Conservation (phyloP, 2,113 vertebrate genomes). For the Sylvietta virens region DNA sequence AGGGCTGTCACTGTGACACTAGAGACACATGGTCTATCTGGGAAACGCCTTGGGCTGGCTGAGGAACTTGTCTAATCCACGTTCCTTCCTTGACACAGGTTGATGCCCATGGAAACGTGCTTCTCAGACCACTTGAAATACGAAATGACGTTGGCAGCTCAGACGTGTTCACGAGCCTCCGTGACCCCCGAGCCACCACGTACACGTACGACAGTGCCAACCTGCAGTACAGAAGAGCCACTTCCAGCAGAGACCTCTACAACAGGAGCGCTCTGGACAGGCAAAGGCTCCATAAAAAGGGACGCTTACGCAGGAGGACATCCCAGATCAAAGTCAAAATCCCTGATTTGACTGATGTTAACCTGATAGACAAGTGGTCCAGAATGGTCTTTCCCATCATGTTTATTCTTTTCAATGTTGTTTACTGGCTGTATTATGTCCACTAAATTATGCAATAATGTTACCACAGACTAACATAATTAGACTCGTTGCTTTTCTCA, state of each 20-base stretch:
- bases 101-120: conserved; percentile 85
- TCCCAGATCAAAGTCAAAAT: conserved; percentile 96
- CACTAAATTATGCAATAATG: conserved; percentile 72
- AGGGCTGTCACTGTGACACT: neutral
- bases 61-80: conserved; percentile 18
- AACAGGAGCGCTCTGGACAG: conserved; percentile 77
- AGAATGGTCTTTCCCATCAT: conserved; percentile 90
- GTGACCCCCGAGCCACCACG: conserved; percentile 75
- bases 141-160: conserved; percentile 77
- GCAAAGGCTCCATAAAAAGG: conserved; percentile 79
- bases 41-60: neutral
- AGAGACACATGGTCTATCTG: neutral
- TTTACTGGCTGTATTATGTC: conserved; percentile 96
- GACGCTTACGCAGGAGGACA: conserved; percentile 79
- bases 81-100: conserved; percentile 73
- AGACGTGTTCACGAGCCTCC: conserved; percentile 72
- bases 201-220: conserved; percentile 82
- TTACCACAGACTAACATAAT: neutral
- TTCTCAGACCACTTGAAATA: conserved; percentile 82
- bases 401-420: conserved; percentile 92
- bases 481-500: conserved; percentile 46
- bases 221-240: conserved; percentile 86
- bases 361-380: conserved; percentile 96
- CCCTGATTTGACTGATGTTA: conserved; percentile 92
- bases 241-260: conserved; percentile 81